Base-by-base conservation (phyloP, 37 sponge, comb jelly and placozoan genomes). In the Ianthella basta region DNA sequence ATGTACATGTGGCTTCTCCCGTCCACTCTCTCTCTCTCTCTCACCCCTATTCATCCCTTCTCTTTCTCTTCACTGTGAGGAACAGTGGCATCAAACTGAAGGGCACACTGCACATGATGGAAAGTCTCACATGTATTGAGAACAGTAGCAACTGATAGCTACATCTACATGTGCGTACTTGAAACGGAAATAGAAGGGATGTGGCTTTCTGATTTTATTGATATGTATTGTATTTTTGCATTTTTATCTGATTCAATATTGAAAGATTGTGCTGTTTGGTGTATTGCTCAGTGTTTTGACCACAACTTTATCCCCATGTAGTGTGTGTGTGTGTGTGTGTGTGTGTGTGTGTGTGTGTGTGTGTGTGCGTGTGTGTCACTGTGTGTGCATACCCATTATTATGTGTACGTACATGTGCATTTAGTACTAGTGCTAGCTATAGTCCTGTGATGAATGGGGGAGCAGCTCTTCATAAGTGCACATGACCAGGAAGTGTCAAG, bases 221-320 rank as follows among this genome's bases (percentile, higher is more conserved):
- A n/a, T n/a, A n/a, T n/a, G n/a, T n/a, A n/a, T n/a, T n/a, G n/a
- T n/a, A n/a, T n/a, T n/a, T n/a, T n/a, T n/a, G n/a, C n/a, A n/a
- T n/a, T n/a, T n/a, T n/a, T n/a, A n/a, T n/a, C n/a, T n/a, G n/a
- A n/a, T n/a, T n/a, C n/a, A n/a, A n/a, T n/a, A n/a, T n/a, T n/a
- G n/a, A n/a, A n/a, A n/a, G n/a, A n/a, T n/a, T n/a, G n/a, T n/a
- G n/a, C n/a, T n/a, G n/a, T n/a, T n/a, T n/a, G n/a, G n/a, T n/a
- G n/a, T n/a, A n/a, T n/a, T n/a, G n/a, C n/a, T n/a, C n/a, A n/a
- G 72, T 69, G 72, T 72, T 93, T 88, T 50, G 96, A 96, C 10
- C 95, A 91, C 75, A 50, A 55, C 24, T 66, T 98, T 67, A 87
- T 86, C 15, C 89, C 94, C n/a, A n/a, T 39, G 87, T 83, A 23